Percentiles rank a stretch among this genome's conserved stretches.
Evolutionary conservation across 1,140 invertebrate genomes (phyloP).

Genomic region (Panulirus ornatus): DNA sequence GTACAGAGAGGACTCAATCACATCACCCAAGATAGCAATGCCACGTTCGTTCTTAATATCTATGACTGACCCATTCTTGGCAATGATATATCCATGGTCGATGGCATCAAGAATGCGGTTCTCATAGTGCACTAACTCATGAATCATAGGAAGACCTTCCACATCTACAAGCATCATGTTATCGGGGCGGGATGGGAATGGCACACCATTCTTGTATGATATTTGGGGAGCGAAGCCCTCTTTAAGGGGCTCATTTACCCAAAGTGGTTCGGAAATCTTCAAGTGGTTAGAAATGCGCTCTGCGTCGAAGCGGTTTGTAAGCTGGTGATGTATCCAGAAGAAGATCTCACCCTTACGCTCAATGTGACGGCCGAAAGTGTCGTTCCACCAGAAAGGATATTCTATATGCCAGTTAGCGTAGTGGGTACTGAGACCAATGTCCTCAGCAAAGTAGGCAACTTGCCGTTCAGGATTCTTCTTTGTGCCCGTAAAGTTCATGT

Average conservation of each 20-base stretch:
- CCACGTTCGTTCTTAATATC: constrained; percentile 37
- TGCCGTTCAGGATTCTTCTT: background rate
- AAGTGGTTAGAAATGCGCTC: constrained; percentile 46
- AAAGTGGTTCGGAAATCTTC: background rate
- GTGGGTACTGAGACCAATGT: constrained; percentile 54
- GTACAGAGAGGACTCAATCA: constrained; percentile 35
- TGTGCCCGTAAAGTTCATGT: background rate
- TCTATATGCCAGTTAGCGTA: constrained; percentile 21
- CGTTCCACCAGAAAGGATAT: constrained; percentile 42
- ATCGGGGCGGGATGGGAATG: constrained; percentile 21
- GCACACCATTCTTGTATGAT: constrained; percentile 10
- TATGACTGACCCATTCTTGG: background rate
- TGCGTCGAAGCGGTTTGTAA: constrained; percentile 37
- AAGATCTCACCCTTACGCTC: constrained; percentile 38
- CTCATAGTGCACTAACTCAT: constrained; percentile 26
- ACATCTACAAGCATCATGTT: constrained; percentile 20
- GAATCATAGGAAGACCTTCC: background rate
- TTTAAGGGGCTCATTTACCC: background rate
- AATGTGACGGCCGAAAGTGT: background rate
- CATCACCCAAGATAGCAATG: constrained; percentile 26
- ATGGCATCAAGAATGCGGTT: constrained; percentile 41
- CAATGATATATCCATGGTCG: constrained; percentile 21
- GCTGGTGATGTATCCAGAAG: constrained; percentile 45
- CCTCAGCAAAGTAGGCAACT: constrained; percentile 41
- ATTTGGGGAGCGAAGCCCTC: constrained; percentile 46